Percentiles rank a stretch among this genome's conserved stretches.
These are phyloP conservation scores for Ostrea denselamellosa DNA, from an alignment of 1,140 invertebrate genomes.

Conservation along the genomic window DNA sequence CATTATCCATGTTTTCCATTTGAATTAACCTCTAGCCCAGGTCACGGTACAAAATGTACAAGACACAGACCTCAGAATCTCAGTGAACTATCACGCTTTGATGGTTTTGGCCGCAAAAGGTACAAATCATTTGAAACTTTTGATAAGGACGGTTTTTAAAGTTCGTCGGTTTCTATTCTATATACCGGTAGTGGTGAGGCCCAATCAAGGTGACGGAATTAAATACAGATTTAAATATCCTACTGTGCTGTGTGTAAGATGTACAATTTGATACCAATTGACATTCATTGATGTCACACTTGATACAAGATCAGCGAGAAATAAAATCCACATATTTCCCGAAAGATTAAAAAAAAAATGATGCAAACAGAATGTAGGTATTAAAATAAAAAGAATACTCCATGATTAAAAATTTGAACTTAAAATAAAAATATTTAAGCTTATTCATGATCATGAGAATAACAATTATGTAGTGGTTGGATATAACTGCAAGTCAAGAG, in stretches of 20 bases:
- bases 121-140: constrained; percentile 24
- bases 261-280: neutral
- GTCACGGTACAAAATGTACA: neutral
- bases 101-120: constrained; percentile 26
- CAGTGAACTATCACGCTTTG: constrained; percentile 18
- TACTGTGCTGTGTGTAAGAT: neutral
- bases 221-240: constrained; percentile 4
- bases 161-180: constrained; percentile 16
- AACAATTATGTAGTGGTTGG: neutral
- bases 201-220: constrained; percentile 8
- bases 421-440: neutral
- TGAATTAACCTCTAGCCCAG: neutral
- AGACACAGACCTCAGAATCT: neutral
- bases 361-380: too few species aligned
- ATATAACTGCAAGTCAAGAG: neutral
- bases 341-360: too few species aligned
- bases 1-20: neutral
- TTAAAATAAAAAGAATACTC: neutral
- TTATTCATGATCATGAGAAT: neutral
- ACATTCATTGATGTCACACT: neutral
- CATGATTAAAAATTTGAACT: neutral
- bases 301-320: too few species aligned
- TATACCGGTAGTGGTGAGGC: constrained; percentile 6
- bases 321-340: too few species aligned
- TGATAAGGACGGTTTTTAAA: constrained; percentile 39